Evolutionary conservation across 2,888 invertebrate species (phyloP), one percentile per base, ranked within the genome.

Genomic region (Icerya purchasi): DNA sequence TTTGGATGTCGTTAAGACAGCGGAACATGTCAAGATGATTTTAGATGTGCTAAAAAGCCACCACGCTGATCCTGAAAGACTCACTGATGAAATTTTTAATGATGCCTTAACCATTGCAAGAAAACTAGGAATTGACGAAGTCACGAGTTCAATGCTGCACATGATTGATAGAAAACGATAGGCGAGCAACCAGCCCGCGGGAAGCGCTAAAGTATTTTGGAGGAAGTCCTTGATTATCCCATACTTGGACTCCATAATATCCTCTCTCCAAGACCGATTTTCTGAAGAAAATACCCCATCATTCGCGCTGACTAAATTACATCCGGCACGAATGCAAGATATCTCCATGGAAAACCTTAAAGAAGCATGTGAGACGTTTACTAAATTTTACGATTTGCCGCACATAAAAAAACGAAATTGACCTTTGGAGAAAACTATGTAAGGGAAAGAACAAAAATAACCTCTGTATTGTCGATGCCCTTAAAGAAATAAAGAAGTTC

Each of bases 401-500:
- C 10, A 49, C 14, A 49, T 49, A 49, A n/a, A 49, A 49, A 49
- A 49, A 49, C 14, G 50, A 49, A 14, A 49, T 49, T 14, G 50
- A 49, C 10, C 50, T 49, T 49, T 49, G 50, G 50, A 10, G n/a
- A 14, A 10, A 49, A 49, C 14, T 49, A 14, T 49, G 50, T 49
- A 14, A 49, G 10, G n/a, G n/a, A 49, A 10, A 10, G 10, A 49
- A 49, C 50, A 14, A 10, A 49, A 49, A 10, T 14, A 49, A n/a
- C n/a, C n/a, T n/a, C n/a, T n/a, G n/a, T n/a, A n/a, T n/a, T n/a
- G n/a, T n/a, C n/a, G n/a, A n/a, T n/a, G n/a, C n/a, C n/a, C 51
- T 54, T 14, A 56, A 56, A 56, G 50, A 56, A 50, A 50, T 19
- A 23, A 51, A 49, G n/a, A 10, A 56, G 36, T 54, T n/a, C 36